Evolutionary conservation across 2,888 invertebrate genomes (phyloP), one percentile per base, ranked within the genome.

Genomic region (Scaptomyza reducta): DNA sequence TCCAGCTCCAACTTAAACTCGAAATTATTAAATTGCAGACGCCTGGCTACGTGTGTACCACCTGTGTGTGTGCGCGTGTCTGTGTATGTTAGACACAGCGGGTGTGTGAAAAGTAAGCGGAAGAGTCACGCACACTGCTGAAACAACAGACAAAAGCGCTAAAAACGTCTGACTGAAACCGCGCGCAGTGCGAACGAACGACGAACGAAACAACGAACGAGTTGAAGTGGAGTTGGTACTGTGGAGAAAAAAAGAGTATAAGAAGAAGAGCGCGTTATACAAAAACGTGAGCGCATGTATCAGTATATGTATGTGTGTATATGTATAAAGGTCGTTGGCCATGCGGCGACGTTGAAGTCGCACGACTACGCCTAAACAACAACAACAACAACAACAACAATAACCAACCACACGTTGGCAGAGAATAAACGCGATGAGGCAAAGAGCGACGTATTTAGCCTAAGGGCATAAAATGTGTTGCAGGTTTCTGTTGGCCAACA

Each of bases 21-120:
- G 66, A 88, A 83, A 79, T 82, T 86, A 88, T 86, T 86, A 82
- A 88, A 88, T 83, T 86, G 87, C 69, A 76, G 81, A 85, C 85
- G 67, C 61, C 62, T 59, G 56, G 46, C 31, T 53, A 51, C 29
- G 47, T 49, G 50, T 55, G 16, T 40, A 40, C 16, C 40, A 33
- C 33, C 33, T 33, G 44, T 59, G 44, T 50, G 16, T 58, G 45
- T 60, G 35, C 61, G 29, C 42, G 41, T 49, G 57, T 57, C 33
- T 70, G 55, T 49, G 35, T 44, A 33, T 51, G 64, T 74, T 59
- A 62, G 74, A 66, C 67, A 42, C 58, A 35, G 61, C 51, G 54
- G 50, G 78, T 47, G 56, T 55, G 38, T 49, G 64, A 50, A 49
- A 38, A 54, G 53, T 35, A 51, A 71, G 60, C 60, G 61, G 66